phyloP scores from a whole-genome alignment of 2,888 invertebrate species.

The Pammene fasciana region DNA sequence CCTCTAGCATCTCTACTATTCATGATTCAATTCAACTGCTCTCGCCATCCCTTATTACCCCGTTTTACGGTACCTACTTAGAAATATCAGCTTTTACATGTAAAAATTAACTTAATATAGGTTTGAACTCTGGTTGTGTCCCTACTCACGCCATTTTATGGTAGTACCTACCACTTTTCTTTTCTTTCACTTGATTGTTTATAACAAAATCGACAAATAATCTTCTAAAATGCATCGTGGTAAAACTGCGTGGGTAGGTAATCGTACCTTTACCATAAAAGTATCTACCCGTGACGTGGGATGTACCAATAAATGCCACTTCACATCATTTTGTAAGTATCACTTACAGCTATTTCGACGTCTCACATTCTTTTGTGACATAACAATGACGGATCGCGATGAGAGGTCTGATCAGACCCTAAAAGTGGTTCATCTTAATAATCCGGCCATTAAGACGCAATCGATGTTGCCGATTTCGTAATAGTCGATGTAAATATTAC shows the following conservation, averaged over 20 bases:
- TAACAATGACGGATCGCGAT: constrained; percentile 36
- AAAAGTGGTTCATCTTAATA: constrained; percentile 43
- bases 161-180: too few species aligned
- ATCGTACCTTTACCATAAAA: background rate
- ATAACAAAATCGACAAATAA: too few species aligned
- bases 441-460: constrained; percentile 48
- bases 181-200: too few species aligned
- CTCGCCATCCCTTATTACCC: too few species aligned
- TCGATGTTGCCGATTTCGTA: constrained; percentile 49
- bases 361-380: constrained; percentile 38
- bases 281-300: constrained; percentile 3
- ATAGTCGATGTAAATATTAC: constrained; percentile 49
- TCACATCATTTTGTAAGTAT: constrained; percentile 30
- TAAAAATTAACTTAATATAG: too few species aligned
- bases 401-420: constrained; percentile 26
- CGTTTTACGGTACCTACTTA: too few species aligned
- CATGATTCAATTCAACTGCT: too few species aligned
- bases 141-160: too few species aligned
- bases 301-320: constrained; percentile 31
- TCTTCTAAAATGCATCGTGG: background rate
- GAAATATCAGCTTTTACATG: too few species aligned
- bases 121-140: too few species aligned
- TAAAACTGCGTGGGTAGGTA: background rate
- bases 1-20: too few species aligned
- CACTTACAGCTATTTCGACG: constrained; percentile 23